Evolutionary conservation across 2,888 invertebrate genomes (phyloP), one percentile per base, ranked within the genome.

Genomic region (Synanthedon formicaeformis): DNA sequence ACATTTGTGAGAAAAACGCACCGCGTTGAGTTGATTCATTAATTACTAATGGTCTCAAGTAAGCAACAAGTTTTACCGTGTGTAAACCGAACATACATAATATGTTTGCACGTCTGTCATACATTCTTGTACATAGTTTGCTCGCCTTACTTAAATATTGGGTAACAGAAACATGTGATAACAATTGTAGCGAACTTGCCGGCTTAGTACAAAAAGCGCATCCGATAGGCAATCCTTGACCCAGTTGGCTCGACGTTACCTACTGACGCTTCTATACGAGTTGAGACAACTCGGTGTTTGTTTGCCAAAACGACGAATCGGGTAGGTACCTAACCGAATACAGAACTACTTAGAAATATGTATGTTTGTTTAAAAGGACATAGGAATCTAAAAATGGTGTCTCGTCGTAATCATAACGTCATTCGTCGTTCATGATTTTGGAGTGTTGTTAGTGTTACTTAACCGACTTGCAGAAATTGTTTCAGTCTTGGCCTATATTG

Each of bases 161-260:
- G 45, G 45, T 45, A 49, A 18, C 49, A 49, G 49, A 16, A 16
- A 6, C 18, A 16, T 16, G 12, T 49, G 23, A 49, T 49, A 49
- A 49, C 23, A 49, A 49, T 23, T 49, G 50, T 53, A 27, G 40
- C 27, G 34, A 49, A 49, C 49, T 49, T 18, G 12, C 49, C 49
- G 50, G 12, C 40, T 45, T 16, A 18, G 23, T 49, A 49, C 49
- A 49, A 23, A 45, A 73, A 73, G 64, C 60, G 69, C 67, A 78
- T 79, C 75, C 78, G 75, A 70, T 71, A 69, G 60, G 59, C 56
- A 62, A 74, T 81, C 83, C 82, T 82, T 84, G 83, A 73, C 81
- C 80, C 63, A 74, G 67, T 76, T 81, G 65, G 65, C 63, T 61
- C 67, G 69, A 70, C 79, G 80, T 78, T 76, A 81, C 73, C 23